A percentile compares a stretch with the other conserved stretches of the same genome.
Evolutionary conservation across 2,888 invertebrate genomes (phyloP).

Genomic region (Heteromurus nitidus): DNA sequence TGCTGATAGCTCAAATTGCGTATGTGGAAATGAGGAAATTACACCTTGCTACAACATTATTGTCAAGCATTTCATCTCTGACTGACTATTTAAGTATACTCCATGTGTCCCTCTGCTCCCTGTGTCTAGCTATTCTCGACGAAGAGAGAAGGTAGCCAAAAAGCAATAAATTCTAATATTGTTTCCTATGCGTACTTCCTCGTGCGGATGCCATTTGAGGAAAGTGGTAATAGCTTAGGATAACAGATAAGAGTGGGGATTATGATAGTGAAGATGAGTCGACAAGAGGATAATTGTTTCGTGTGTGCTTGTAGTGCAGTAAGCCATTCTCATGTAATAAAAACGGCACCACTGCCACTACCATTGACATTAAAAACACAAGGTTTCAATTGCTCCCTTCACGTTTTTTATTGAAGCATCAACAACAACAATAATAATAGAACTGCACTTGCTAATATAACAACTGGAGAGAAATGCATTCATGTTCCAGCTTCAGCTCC

Average conservation of each 20-base stretch:
- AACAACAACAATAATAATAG: not conserved
- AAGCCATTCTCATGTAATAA: not conserved
- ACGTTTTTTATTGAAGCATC: not conserved
- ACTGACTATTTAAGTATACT: not conserved
- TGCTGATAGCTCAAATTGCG: conserved; percentile 36
- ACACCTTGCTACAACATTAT: conserved; percentile 30
- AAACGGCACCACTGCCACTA: not conserved
- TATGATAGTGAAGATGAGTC: conserved; percentile 10
- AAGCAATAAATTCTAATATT: not conserved
- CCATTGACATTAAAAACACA: not conserved
- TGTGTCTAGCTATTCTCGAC: not conserved
- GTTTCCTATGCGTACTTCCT: not conserved
- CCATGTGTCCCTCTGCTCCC: not conserved
- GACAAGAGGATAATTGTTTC: conserved; percentile 29
- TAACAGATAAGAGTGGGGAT: conserved; percentile 18
- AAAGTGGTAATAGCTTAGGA: conserved; percentile 34
- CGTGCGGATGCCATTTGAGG: conserved; percentile 36
- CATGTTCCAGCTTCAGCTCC: conserved; percentile 2
- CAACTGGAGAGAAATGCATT: not conserved
- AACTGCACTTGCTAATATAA: not conserved
- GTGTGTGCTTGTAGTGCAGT: not conserved
- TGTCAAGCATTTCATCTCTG: not conserved
- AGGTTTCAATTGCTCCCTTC: not conserved
- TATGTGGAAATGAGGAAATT: conserved; percentile 48
- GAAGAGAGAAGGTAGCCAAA: not conserved